Base-by-base conservation (phyloP, 2,113 vertebrate genomes). In the Falcunculus frontatus region DNA sequence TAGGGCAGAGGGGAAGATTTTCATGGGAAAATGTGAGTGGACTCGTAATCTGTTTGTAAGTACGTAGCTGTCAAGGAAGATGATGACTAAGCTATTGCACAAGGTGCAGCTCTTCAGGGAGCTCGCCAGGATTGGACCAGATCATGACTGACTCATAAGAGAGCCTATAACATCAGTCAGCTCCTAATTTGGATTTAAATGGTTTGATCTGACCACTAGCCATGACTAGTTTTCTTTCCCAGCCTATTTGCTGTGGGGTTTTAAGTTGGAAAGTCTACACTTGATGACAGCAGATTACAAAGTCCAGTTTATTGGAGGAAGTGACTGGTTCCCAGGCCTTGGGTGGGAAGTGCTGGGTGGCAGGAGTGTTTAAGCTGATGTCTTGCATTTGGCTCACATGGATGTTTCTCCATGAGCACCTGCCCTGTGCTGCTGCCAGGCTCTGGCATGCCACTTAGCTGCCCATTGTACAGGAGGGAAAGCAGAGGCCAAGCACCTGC, bases 71-170 rank as follows among this genome's bases (percentile, higher is more conserved):
- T 93, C 85, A 82, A 93, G 92, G 89, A 95, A 95, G 94, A 30
- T 94, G 96, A 95, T 96, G 96, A 96, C 93, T 92, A 89, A 95
- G 95, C 94, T 77, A 26, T 97, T 94, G 68, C 76, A 78, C 78
- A 94, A 91, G 77, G 70, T 91, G 44, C 53, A 89, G 73, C 32
- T 57, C 87, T 85, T 92, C 6, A 32, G 94, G 59, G 84, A 75
- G 27, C 6, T 13, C 0, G 5, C 49, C 52, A 41, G 79, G 60
- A 52, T 72, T 96, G 87, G 70, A 3, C 50, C 0, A 3, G n/a
- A 27, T 44, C 2, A 5, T 81, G 81, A 95, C 69, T 82, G 84
- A 86, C 57, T 90, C 91, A 60, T 46, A 65, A 47, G 30, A 57
- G 53, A 84, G 50, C 83, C 93, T 89, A 3, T 93, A 75, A 35